Conservation (phyloP, 2,888 invertebrate genomes). For the Perithous albicinctus region DNA sequence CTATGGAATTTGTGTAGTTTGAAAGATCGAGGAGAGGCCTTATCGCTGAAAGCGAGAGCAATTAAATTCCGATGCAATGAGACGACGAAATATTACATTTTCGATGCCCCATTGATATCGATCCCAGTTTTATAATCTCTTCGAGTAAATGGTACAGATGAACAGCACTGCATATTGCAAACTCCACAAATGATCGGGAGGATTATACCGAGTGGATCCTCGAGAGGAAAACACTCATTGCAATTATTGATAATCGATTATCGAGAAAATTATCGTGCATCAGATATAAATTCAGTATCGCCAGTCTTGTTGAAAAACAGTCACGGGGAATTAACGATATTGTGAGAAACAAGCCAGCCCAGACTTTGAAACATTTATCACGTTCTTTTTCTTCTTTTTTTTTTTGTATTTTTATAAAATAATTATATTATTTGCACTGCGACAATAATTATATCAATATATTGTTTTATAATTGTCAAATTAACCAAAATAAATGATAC, state of each 20-base stretch:
- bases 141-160: too few relatives aligned
- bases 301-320: not conserved
- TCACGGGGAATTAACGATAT: not conserved
- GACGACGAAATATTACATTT: slow-evolving; percentile 40
- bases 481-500: too few relatives aligned
- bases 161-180: slow-evolving; percentile 26
- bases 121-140: not conserved
- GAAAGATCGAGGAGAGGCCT: slow-evolving; percentile 26
- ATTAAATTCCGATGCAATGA: slow-evolving; percentile 60
- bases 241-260: slow-evolving; percentile 60
- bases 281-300: not conserved
- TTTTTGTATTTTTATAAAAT: too few relatives aligned
- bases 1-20: slow-evolving; percentile 51
- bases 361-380: too few relatives aligned
- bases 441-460: too few relatives aligned
- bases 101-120: not conserved
- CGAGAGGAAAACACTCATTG: slow-evolving; percentile 19
- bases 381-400: too few relatives aligned
- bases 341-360: too few relatives aligned
- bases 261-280: not conserved
- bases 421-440: too few relatives aligned
- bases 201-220: slow-evolving; percentile 43
- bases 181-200: slow-evolving; percentile 15
- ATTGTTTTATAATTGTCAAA: too few relatives aligned
- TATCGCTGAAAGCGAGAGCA: slow-evolving; percentile 11